Percentiles rank a stretch among this genome's conserved stretches.
Conservation (phyloP, 2,113 vertebrate species). For the Aramus guarauna region DNA sequence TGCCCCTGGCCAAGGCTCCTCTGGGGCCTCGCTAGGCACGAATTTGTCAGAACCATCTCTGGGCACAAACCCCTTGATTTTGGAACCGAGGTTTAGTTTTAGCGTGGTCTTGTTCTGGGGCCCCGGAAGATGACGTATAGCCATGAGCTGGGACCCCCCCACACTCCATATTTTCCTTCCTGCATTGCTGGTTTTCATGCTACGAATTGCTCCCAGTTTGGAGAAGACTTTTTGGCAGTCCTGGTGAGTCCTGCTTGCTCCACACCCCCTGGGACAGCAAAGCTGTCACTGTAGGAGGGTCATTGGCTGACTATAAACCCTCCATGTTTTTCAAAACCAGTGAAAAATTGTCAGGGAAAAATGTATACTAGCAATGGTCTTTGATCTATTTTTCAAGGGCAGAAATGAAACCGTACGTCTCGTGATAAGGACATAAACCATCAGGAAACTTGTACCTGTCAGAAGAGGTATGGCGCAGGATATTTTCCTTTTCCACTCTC, state of each 20-base stretch:
- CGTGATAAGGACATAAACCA: not conserved
- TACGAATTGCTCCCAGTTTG: not conserved
- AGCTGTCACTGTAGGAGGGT: not conserved
- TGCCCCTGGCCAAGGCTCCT: not conserved
- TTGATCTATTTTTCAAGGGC: not conserved
- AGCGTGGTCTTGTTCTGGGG: fast-evolving
- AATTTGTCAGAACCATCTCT: not conserved
- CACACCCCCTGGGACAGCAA: not conserved
- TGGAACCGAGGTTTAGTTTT: not conserved
- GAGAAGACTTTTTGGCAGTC: not conserved
- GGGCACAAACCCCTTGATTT: not conserved
- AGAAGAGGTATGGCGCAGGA: not conserved
- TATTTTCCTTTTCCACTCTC: not conserved
- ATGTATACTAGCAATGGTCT: not conserved
- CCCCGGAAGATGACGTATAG: not conserved
- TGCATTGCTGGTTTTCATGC: not conserved
- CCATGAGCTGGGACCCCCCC: fast-evolving
- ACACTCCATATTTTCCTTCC: not conserved
- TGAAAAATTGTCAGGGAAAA: not conserved
- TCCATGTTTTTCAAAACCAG: not conserved
- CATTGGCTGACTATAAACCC: not conserved
- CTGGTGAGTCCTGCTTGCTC: not conserved
- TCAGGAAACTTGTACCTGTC: not conserved
- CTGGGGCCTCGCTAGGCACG: not conserved
- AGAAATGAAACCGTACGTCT: not conserved